phyloP scores from a whole-genome alignment of 37 sponge, comb jelly and placozoan species.

The Cladorhizidae sp. region DNA sequence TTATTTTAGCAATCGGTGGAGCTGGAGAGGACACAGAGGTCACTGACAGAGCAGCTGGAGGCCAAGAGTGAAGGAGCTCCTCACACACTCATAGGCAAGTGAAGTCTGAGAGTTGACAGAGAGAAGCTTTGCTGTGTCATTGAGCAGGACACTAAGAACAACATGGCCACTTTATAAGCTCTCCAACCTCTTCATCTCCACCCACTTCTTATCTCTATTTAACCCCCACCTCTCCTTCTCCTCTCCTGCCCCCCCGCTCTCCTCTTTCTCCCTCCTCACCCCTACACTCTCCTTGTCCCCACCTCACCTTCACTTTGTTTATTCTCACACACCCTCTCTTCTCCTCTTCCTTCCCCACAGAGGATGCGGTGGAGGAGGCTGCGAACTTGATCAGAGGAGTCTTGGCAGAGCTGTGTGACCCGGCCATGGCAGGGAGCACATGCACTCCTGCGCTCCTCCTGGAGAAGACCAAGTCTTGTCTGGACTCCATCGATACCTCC shows the following conservation, averaged over 20 bases:
- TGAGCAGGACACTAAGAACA: neutral
- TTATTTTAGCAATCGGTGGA: conserved; percentile 42
- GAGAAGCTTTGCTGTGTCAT: too few species aligned
- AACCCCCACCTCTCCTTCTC: too few species aligned
- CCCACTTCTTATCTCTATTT: too few species aligned
- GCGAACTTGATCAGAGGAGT: conserved; percentile 30
- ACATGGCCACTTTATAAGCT: too few species aligned
- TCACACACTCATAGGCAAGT: conserved; percentile 45
- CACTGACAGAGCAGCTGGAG: conserved; percentile 48
- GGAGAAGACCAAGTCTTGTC: conserved; percentile 23
- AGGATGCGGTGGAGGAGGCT: conserved; percentile 53
- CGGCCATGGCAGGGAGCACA: conserved; percentile 20
- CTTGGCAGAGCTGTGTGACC: conserved; percentile 23
- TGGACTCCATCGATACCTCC: conserved; percentile 39
- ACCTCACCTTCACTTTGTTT: neutral
- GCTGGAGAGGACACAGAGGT: conserved; percentile 36
- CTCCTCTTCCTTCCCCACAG: neutral
- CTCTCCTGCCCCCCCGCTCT: neutral
- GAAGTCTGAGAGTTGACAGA: too few species aligned
- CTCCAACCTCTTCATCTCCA: too few species aligned
- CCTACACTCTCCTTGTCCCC: too few species aligned
- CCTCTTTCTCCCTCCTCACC: neutral
- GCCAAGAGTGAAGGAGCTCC: conserved; percentile 29
- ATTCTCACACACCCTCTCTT: neutral
- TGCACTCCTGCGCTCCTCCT: conserved; percentile 50